phyloP scores from a whole-genome alignment of 2,888 invertebrate species.

The Scaptomyza polygonia region DNA sequence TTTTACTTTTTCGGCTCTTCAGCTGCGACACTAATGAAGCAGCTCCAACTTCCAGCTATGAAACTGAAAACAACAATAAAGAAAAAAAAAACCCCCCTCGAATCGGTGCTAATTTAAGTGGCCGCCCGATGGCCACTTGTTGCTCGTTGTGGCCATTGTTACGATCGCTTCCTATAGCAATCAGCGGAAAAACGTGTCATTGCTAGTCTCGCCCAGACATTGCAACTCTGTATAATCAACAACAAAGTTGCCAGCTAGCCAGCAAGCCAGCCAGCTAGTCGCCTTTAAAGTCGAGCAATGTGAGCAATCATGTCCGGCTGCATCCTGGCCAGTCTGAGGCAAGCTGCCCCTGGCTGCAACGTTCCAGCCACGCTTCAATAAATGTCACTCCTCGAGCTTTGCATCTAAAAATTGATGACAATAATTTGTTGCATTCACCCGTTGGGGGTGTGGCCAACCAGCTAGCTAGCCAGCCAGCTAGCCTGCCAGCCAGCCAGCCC shows the following conservation, averaged over 20 bases:
- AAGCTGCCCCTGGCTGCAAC: conserved; percentile 29
- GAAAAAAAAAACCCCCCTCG: conserved; percentile 2
- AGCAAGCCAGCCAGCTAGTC: conserved; percentile 38
- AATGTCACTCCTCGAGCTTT: conserved; percentile 80
- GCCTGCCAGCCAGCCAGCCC: conserved; percentile 11
- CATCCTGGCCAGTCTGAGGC: conserved; percentile 39
- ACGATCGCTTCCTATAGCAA: conserved; percentile 70
- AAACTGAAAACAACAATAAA: conserved; percentile 50
- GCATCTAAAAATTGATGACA: conserved; percentile 80
- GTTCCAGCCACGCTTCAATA: conserved; percentile 76
- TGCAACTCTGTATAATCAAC: conserved; percentile 59
- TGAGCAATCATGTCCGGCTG: conserved; percentile 68
- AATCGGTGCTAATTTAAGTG: conserved; percentile 65
- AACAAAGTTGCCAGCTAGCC: conserved; percentile 53
- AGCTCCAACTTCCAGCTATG: conserved; percentile 15
- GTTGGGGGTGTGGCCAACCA: conserved; percentile 66
- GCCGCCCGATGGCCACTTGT: conserved; percentile 69
- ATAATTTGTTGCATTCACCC: conserved; percentile 78
- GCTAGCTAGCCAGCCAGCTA: conserved; percentile 29
- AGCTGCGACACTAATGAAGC: conserved; percentile 64
- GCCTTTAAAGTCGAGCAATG: conserved; percentile 73
- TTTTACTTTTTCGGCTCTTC: conserved; percentile 65
- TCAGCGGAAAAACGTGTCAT: conserved; percentile 75
- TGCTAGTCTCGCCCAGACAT: conserved; percentile 30
- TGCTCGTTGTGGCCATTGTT: conserved; percentile 44